Evolutionary conservation across 2,888 invertebrate species (phyloP).

Genomic region (Lochmaea capreae): DNA sequence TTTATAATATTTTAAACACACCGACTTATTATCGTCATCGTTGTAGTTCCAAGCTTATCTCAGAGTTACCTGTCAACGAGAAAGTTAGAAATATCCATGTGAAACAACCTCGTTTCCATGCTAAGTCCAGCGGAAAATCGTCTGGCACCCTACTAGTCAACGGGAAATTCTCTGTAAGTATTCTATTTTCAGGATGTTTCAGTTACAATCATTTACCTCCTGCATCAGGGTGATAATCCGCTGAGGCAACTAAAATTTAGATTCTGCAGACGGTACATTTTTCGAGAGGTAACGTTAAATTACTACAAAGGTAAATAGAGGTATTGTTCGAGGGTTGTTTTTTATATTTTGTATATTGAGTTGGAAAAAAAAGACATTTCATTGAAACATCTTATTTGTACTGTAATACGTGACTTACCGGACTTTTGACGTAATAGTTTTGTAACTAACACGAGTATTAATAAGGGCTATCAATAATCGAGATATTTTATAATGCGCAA

Average conservation of each 20-base stretch:
- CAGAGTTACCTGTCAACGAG: not conserved
- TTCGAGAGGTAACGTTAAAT: not conserved
- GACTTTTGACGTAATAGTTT: too few relatives aligned
- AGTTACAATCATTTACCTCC: not conserved
- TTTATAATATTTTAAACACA: not conserved
- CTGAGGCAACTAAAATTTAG: not conserved
- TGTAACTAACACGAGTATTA: too few relatives aligned
- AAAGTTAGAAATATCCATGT: not conserved
- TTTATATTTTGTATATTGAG: too few relatives aligned
- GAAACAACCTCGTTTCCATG: constrained; percentile 1
- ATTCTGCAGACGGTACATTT: not conserved
- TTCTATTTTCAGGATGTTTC: constrained; percentile 14
- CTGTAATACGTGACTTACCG: too few relatives aligned
- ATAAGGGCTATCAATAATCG: too few relatives aligned
- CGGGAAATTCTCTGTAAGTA: constrained; percentile 1
- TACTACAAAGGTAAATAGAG: not conserved
- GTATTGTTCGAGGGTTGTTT: too few relatives aligned
- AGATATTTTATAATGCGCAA: too few relatives aligned
- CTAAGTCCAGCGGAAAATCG: constrained; percentile 6
- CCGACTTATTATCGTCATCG: not conserved
- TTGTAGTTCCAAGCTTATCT: not conserved
- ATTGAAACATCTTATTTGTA: too few relatives aligned
- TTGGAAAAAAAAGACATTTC: too few relatives aligned
- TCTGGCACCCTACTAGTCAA: not conserved
- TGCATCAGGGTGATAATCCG: not conserved